Evolutionary conservation across 1,140 invertebrate genomes (phyloP).

Genomic region (Ips nitidus): DNA sequence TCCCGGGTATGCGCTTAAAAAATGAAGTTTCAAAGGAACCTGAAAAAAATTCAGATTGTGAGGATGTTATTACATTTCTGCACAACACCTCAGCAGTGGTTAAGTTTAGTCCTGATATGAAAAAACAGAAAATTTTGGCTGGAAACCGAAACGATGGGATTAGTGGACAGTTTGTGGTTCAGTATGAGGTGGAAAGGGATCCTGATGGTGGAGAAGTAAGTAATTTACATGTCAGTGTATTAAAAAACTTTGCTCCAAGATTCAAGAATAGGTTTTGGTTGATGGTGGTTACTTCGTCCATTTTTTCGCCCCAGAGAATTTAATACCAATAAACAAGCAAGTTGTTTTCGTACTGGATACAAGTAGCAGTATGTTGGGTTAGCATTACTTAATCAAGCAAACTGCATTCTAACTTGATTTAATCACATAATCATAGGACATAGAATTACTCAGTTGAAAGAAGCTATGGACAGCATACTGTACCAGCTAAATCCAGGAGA

Average conservation of each 20-base stretch:
- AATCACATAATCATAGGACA: conserved; percentile 5
- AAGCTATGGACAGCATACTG: conserved; percentile 68
- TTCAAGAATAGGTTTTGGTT: conserved; percentile 51
- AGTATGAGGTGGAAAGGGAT: conserved; percentile 64
- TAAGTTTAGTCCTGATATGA: conserved; percentile 54
- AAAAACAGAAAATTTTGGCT: conserved; percentile 54
- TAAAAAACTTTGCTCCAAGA: neutral
- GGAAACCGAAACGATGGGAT: conserved; percentile 53
- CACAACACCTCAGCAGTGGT: conserved; percentile 45
- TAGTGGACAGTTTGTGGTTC: conserved; percentile 64
- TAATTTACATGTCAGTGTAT: conserved; percentile 5
- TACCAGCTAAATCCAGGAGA: conserved; percentile 63
- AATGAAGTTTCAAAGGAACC: conserved; percentile 47
- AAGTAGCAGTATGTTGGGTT: conserved; percentile 69
- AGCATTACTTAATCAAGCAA: conserved; percentile 13
- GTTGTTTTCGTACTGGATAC: conserved; percentile 73
- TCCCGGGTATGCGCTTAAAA: conserved; percentile 61
- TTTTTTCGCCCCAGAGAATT: conserved; percentile 65
- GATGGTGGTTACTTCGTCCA: conserved; percentile 79
- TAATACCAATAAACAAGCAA: conserved; percentile 65
- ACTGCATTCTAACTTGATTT: too few species aligned
- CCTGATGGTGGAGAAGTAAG: conserved; percentile 59
- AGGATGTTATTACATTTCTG: conserved; percentile 39
- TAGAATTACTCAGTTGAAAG: conserved; percentile 65
- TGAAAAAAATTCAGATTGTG: conserved; percentile 42